Percentiles rank a stretch among this genome's conserved stretches.
These are phyloP conservation scores for Cerastis rubricosa DNA, from an alignment of 2,888 invertebrate species.

Conservation along the genomic window DNA sequence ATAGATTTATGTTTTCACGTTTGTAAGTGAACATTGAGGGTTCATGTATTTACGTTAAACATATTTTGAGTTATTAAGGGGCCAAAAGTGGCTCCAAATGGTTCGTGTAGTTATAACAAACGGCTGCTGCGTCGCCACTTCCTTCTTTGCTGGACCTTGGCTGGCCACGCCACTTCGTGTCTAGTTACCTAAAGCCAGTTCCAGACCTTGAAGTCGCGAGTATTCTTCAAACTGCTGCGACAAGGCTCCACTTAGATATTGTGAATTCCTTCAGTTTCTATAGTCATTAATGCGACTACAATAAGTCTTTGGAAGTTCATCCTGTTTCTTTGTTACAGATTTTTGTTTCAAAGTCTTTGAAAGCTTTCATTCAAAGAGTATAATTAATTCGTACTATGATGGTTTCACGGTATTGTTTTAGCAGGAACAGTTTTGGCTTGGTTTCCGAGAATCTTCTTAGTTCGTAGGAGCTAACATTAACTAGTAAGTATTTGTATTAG, in stretches of 20 bases:
- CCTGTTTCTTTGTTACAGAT: conserved; percentile 40
- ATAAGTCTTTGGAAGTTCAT: conserved; percentile 35
- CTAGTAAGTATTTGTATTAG: background rate
- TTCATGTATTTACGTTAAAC: too few relatives aligned
- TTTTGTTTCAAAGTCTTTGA: conserved; percentile 42
- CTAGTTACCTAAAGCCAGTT: conserved; percentile 12
- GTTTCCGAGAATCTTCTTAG: background rate
- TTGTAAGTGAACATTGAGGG: conserved; percentile 4
- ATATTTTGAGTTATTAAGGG: too few relatives aligned
- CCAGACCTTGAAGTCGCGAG: conserved; percentile 25
- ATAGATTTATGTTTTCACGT: conserved; percentile 25
- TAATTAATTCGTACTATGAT: conserved; percentile 20
- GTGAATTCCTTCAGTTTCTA: conserved; percentile 45
- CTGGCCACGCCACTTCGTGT: too few relatives aligned
- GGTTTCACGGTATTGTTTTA: conserved; percentile 15
- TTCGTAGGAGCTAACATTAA: conserved; percentile 2
- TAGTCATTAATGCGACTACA: conserved; percentile 48
- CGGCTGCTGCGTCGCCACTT: too few relatives aligned
- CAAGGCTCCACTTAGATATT: conserved; percentile 42
- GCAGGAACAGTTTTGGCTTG: background rate
- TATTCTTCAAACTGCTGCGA: conserved; percentile 26
- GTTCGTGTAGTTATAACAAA: too few relatives aligned
- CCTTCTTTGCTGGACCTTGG: too few relatives aligned
- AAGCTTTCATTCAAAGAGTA: conserved; percentile 25
- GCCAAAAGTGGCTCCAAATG: too few relatives aligned